phyloP scores from a whole-genome alignment of 2,888 invertebrate genomes.

The Stenodera caucasica region DNA sequence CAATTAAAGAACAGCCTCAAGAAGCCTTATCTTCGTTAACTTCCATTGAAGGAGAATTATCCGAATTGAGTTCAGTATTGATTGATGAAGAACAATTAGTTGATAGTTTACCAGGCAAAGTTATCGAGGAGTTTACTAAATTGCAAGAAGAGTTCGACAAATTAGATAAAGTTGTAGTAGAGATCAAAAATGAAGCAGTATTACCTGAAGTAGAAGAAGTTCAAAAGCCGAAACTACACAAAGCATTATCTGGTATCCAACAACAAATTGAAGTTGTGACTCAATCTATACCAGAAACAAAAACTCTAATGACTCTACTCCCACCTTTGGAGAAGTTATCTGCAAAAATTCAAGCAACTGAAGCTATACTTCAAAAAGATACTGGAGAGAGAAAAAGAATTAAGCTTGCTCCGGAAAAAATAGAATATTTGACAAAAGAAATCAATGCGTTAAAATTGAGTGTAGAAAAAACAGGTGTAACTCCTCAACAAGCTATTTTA shows the following conservation, averaged over 20 bases:
- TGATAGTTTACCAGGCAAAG: not conserved
- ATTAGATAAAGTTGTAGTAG: slow-evolving; percentile 20
- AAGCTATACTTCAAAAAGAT: not conserved
- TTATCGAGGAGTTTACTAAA: not conserved
- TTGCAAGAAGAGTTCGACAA: slow-evolving; percentile 23
- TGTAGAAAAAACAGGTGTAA: not conserved
- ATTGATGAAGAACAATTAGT: not conserved
- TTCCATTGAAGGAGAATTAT: not conserved
- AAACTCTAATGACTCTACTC: slow-evolving; percentile 4
- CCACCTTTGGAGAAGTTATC: slow-evolving; percentile 22
- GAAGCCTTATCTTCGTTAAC: not conserved
- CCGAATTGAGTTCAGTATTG: not conserved
- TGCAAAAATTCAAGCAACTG: slow-evolving; percentile 17
- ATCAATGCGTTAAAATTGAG: slow-evolving; percentile 5
- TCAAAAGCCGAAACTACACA: slow-evolving; percentile 26
- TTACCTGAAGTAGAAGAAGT: slow-evolving; percentile 27
- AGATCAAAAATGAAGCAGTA: slow-evolving; percentile 17
- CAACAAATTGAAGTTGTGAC: slow-evolving; percentile 15
- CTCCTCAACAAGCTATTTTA: slow-evolving; percentile 31
- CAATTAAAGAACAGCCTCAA: not conserved
- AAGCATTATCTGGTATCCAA: slow-evolving; percentile 28
- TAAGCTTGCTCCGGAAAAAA: slow-evolving; percentile 1
- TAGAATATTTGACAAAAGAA: slow-evolving; percentile 19
- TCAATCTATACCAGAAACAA: slow-evolving; percentile 17
- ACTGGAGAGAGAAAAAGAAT: slow-evolving; percentile 4